Evolutionary conservation across 2,113 vertebrate species (phyloP).

Genomic region (Etheostoma cragini): DNA sequence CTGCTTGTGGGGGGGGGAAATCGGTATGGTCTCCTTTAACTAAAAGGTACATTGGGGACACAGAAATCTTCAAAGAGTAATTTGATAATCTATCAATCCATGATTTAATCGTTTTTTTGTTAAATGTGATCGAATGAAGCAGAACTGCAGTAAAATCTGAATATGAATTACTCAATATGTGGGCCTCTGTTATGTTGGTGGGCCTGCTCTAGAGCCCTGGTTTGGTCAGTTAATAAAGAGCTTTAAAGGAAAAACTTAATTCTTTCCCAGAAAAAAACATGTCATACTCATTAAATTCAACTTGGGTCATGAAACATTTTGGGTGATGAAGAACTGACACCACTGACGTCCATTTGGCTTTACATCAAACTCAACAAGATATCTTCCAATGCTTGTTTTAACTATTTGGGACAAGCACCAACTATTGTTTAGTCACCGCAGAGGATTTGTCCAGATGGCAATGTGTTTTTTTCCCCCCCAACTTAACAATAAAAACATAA

Average conservation of each 20-base stretch:
- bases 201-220: not conserved
- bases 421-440: not conserved
- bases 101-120: too few species aligned
- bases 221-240: not conserved
- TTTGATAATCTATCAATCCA: too few species aligned
- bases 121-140: too few species aligned
- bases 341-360: not conserved
- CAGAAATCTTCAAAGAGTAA: too few species aligned
- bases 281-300: not conserved
- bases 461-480: not conserved
- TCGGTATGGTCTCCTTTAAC: too few species aligned
- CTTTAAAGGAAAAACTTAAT: not conserved
- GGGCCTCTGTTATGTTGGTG: not conserved
- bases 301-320: not conserved
- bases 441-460: not conserved
- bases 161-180: not conserved
- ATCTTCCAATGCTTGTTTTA: not conserved
- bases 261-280: not conserved
- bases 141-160: not conserved
- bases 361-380: not conserved
- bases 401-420: not conserved
- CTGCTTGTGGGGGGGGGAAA: too few species aligned
- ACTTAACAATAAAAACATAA: not conserved
- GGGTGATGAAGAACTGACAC: not conserved
- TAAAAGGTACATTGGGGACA: too few species aligned